Percentiles rank a stretch among this genome's conserved stretches.
Conservation (phyloP, 1,140 invertebrate genomes). For the Eulimnadia texana region DNA sequence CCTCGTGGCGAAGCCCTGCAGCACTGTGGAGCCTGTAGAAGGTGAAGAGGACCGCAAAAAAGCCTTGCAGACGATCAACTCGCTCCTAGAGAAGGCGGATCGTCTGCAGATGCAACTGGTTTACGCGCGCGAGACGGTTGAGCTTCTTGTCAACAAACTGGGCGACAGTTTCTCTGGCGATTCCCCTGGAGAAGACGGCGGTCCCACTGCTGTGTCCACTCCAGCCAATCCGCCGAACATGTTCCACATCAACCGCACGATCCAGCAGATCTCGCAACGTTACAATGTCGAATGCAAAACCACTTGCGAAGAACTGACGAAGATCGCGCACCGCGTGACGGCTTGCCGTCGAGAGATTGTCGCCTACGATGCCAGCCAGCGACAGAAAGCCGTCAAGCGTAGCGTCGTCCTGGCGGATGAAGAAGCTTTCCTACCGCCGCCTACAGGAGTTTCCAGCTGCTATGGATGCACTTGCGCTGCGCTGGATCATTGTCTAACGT, state of each 20-base stretch:
- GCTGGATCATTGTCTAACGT: constrained; percentile 82
- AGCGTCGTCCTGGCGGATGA: constrained; percentile 28
- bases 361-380: constrained; percentile 75
- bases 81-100: constrained; percentile 83
- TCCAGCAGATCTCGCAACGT: constrained; percentile 59
- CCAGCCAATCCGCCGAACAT: background rate
- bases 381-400: constrained; percentile 28
- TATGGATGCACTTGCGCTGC: constrained; percentile 74
- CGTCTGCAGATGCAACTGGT: constrained; percentile 80
- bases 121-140: constrained; percentile 26
- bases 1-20: constrained; percentile 73
- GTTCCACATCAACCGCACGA: constrained; percentile 34
- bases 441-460: constrained; percentile 40
- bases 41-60: constrained; percentile 93
- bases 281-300: constrained; percentile 90
- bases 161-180: constrained; percentile 2
- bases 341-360: constrained; percentile 81
- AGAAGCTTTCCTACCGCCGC: constrained; percentile 32
- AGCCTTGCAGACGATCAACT: constrained; percentile 78
- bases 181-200: background rate
- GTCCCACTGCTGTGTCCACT: background rate
- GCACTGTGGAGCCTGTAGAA: constrained; percentile 91
- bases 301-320: constrained; percentile 89
- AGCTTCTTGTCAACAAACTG: constrained; percentile 7
- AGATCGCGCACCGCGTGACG: constrained; percentile 80